A percentile compares a stretch with the other conserved stretches of the same genome.
phyloP scores from a whole-genome alignment of 2,113 vertebrate species.

The Suncus etruscus region DNA sequence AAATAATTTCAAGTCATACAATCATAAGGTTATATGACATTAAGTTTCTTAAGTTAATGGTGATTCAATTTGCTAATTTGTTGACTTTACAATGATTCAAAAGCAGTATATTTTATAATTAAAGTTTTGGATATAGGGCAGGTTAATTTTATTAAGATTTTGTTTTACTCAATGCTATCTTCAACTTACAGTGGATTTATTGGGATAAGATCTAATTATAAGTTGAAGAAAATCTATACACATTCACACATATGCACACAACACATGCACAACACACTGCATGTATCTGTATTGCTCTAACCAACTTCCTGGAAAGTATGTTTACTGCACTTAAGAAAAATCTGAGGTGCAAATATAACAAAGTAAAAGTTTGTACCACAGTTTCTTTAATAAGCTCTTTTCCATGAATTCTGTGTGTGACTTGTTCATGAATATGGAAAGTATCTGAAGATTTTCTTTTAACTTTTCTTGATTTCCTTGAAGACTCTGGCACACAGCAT shows the following conservation, averaged over 20 bases:
- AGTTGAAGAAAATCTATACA: not conserved
- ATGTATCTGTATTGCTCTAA: slow-evolving; percentile 31
- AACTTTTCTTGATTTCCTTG: slow-evolving; percentile 79
- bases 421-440: slow-evolving; percentile 75
- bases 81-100: not conserved
- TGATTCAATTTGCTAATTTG: not conserved
- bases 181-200: not conserved
- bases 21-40: not conserved
- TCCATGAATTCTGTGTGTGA: slow-evolving; percentile 68
- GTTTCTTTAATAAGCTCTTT: slow-evolving; percentile 41
- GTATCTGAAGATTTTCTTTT: slow-evolving; percentile 73
- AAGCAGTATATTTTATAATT: not conserved
- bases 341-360: slow-evolving; percentile 37
- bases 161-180: not conserved
- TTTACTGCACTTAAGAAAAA: slow-evolving; percentile 58
- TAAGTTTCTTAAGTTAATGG: not conserved
- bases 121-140: not conserved
- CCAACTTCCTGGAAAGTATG: slow-evolving; percentile 52
- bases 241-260: not conserved
- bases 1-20: not conserved
- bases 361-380: slow-evolving; percentile 56
- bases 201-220: not conserved
- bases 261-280: no score
- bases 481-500: slow-evolving; percentile 70
- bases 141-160: not conserved